These are phyloP conservation scores for Stictonetta naevosa DNA, from an alignment of 2,113 vertebrate genomes.

Conservation along the genomic window DNA sequence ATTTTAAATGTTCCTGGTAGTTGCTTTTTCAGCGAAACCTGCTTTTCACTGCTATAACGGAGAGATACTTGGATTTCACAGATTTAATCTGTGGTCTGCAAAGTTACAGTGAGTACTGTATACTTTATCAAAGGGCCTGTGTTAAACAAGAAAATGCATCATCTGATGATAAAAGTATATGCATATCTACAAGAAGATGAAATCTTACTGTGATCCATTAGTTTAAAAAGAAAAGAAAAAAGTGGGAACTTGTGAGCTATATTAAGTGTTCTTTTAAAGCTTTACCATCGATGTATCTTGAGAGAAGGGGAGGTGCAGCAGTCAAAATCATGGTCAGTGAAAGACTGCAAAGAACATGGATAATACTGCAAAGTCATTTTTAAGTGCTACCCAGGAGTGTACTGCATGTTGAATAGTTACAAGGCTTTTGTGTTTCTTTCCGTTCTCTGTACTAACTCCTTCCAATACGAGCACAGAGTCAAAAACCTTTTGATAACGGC, in stretches of 20 bases:
- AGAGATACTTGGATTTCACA: neutral
- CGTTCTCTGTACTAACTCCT: neutral
- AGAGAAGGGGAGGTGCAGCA: neutral
- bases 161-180: neutral
- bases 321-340: neutral
- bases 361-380: neutral
- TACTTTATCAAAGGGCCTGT: neutral
- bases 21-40: constrained; percentile 50
- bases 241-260: neutral
- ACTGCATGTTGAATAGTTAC: neutral
- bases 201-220: neutral
- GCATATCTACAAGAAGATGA: neutral
- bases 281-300: neutral
- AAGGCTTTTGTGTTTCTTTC: neutral
- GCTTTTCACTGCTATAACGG: neutral
- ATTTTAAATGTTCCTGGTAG: constrained; percentile 77
- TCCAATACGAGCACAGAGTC: neutral
- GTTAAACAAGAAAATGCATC: neutral
- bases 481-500: neutral
- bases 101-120: neutral
- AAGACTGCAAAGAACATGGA: neutral
- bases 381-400: neutral
- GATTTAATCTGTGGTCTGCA: neutral
- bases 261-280: neutral
- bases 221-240: neutral